Base-by-base conservation (phyloP, 2,113 vertebrate species). In the Aptenodytes forsteri region DNA sequence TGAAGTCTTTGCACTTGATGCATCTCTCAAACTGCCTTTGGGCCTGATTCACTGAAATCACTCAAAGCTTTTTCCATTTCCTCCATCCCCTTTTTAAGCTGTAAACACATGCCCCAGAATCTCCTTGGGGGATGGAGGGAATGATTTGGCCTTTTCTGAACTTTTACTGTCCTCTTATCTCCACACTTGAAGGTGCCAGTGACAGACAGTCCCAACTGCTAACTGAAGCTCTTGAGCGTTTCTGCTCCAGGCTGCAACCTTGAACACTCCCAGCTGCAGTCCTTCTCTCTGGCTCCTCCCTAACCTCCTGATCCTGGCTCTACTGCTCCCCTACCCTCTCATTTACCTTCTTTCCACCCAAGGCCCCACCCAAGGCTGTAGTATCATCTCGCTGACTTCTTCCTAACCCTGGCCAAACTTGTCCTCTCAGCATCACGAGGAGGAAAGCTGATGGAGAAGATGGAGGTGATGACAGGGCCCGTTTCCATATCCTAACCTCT, bases 31-130 rank as follows among this genome's bases (percentile, higher is more conserved):
- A 64, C 30, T 56, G 94, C 83, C 92, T 75, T 71, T 88, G 88
- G 90, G 88, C n/a, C n/a, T 56, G 64, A 75, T 82, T 83, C 77
- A 32, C 64, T 82, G 77, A 71, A 95, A 87, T 32, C 77, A 82
- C 69, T 67, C 75, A 15, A 76, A 76, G 91, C 69, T 94, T 94
- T 75, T 91, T 93, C 89, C 94, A 95, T 94, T 96, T 89, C 93
- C 94, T 96, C 69, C 71, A 66, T 81, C 50, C 83, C 66, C 72
- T 64, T 93, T 78, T 76, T 36, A 30, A 82, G 93, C 87, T 71
- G 52, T 27, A 91, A 92, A 82, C 80, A 89, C 47, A 34, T 4
- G 59, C 59, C 69, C 64, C 55, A 75, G 55, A 18, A 47, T 42
- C 55, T 82, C 64, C 87, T 47, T 71, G 81, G 47, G 38, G 56